These are phyloP conservation scores for Macrobrachium rosenbergii DNA, from an alignment of 1,140 invertebrate species.

Conservation along the genomic window DNA sequence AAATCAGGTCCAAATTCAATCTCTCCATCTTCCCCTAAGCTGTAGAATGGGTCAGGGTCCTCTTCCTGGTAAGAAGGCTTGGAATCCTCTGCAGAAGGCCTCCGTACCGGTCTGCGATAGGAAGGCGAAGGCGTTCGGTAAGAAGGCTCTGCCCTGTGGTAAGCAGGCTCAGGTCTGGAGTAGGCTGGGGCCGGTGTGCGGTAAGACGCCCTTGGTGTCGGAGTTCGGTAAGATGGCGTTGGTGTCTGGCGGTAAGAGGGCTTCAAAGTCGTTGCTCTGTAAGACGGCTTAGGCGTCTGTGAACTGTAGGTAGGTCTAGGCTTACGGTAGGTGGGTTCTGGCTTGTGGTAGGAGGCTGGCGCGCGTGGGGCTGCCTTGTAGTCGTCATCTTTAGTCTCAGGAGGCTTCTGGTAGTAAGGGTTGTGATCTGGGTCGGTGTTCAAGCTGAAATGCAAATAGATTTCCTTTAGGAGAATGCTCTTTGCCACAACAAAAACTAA, in stretches of 20 bases:
- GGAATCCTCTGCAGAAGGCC: too few species aligned
- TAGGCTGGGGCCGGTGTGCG: not conserved
- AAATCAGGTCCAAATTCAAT: not conserved
- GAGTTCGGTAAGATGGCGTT: not conserved
- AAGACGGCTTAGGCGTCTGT: not conserved
- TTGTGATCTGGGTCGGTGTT: constrained; percentile 45
- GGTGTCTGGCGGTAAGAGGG: not conserved
- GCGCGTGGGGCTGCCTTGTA: not conserved
- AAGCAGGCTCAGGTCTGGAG: not conserved
- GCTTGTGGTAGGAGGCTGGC: not conserved
- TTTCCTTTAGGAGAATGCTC: not conserved
- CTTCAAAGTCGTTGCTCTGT: not conserved
- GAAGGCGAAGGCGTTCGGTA: not conserved
- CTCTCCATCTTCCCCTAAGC: too few species aligned
- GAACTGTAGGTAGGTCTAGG: too few species aligned
- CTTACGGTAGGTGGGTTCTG: not conserved
- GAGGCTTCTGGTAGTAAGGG: constrained; percentile 53
- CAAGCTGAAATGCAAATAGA: not conserved
- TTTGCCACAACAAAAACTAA: too few species aligned
- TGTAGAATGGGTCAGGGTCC: not conserved
- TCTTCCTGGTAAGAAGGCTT: not conserved
- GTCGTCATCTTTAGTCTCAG: too few species aligned
- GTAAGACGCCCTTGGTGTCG: not conserved
- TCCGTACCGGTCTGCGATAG: not conserved
- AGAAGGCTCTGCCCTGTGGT: not conserved